Percentiles rank a stretch among this genome's conserved stretches.
Conservation (phyloP, 1,140 invertebrate genomes). For the Zaprionus davidi region DNA sequence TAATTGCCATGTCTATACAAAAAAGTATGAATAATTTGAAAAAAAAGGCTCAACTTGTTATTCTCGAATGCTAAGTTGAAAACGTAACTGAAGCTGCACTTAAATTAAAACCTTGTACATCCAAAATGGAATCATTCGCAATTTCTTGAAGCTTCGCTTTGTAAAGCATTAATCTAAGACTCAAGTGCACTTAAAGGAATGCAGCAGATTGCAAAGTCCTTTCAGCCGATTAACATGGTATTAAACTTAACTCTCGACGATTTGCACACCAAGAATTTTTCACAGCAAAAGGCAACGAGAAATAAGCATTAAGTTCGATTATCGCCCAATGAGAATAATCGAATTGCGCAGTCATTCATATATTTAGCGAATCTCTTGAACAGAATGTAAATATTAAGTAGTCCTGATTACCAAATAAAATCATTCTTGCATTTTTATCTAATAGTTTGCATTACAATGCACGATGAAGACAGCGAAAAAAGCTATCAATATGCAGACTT, state of each 20-base stretch:
- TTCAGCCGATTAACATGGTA: background rate
- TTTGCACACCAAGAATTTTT: background rate
- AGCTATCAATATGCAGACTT: background rate
- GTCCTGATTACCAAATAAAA: background rate
- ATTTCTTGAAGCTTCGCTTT: background rate
- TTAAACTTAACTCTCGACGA: constrained; percentile 5
- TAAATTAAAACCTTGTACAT: background rate
- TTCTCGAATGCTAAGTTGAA: background rate
- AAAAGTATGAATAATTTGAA: background rate
- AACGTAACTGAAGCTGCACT: background rate
- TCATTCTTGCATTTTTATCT: background rate
- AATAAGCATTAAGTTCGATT: background rate
- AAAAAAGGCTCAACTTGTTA: background rate
- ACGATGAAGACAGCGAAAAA: background rate
- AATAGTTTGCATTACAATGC: background rate
- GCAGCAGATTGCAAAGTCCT: background rate
- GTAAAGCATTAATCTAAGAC: background rate
- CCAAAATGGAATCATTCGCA: background rate
- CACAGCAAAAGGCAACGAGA: background rate
- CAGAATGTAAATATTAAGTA: background rate
- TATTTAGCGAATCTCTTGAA: background rate
- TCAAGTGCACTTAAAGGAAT: background rate
- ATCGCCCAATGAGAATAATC: background rate
- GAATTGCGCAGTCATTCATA: background rate
- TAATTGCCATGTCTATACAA: background rate